Percentiles rank a stretch among this genome's conserved stretches.
phyloP scores from a whole-genome alignment of 2,797 vertebrate species.

The Myripristis jacobus region DNA sequence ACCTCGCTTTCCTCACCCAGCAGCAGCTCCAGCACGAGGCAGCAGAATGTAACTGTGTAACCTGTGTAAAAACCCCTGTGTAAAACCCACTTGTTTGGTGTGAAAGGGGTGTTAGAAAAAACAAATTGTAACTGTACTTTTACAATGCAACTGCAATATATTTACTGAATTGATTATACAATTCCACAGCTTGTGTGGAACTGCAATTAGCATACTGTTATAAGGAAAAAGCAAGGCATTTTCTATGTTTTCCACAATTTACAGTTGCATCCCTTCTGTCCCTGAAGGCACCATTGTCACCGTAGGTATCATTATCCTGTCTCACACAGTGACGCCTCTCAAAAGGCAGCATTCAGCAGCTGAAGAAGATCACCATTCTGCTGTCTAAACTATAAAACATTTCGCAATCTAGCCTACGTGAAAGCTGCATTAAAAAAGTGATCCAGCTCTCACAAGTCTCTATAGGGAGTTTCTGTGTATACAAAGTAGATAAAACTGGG shows the following conservation, averaged over 20 bases:
- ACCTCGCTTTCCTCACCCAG: too few species aligned
- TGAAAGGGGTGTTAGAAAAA: slow-evolving; percentile 8
- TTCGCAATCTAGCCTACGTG: slow-evolving; percentile 24
- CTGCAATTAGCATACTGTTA: slow-evolving; percentile 35
- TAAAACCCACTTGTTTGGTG: too few species aligned
- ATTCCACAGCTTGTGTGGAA: slow-evolving; percentile 30
- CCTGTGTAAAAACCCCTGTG: too few species aligned
- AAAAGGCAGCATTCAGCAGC: slow-evolving; percentile 45
- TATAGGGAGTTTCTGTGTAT: slow-evolving; percentile 15
- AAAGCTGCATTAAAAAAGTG: slow-evolving; percentile 36
- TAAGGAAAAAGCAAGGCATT: slow-evolving; percentile 23
- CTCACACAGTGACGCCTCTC: slow-evolving; percentile 52
- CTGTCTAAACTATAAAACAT: slow-evolving; percentile 24
- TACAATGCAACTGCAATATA: slow-evolving; percentile 41
- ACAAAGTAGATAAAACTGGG: slow-evolving; percentile 37
- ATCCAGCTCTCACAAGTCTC: slow-evolving; percentile 15
- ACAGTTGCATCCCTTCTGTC: slow-evolving; percentile 56
- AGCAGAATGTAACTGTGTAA: too few species aligned
- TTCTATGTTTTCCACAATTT: slow-evolving; percentile 51
- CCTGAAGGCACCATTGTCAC: slow-evolving; percentile 62
- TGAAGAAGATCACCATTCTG: slow-evolving; percentile 19
- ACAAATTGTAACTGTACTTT: slow-evolving; percentile 26
- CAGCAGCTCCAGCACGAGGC: too few species aligned
- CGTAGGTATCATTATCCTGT: slow-evolving; percentile 69
- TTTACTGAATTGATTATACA: slow-evolving; percentile 34